Percentiles rank a stretch among this genome's conserved stretches.
Evolutionary conservation across 2,113 vertebrate genomes (phyloP).

Genomic region (Andinoacara biseriatus): DNA sequence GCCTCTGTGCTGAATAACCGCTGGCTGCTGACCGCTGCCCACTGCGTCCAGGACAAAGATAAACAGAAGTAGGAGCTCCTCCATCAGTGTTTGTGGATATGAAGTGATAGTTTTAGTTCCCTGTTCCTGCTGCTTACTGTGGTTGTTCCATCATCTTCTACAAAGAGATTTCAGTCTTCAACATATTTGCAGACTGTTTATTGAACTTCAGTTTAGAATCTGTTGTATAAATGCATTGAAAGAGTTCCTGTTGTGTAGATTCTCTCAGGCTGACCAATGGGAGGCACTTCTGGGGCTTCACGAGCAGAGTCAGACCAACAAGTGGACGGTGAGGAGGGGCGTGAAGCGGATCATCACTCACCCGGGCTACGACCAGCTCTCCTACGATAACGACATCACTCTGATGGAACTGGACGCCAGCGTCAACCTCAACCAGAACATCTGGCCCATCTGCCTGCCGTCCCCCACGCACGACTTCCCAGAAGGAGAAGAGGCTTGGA

Average conservation of each 20-base stretch:
- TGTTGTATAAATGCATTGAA: background rate
- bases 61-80: slow-evolving; percentile 33
- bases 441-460: slow-evolving; percentile 80
- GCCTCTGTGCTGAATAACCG: slow-evolving; percentile 67
- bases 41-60: slow-evolving; percentile 71
- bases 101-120: background rate
- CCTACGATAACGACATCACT: slow-evolving; percentile 66
- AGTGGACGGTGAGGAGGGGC: slow-evolving; percentile 34
- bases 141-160: no score
- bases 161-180: no score
- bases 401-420: background rate
- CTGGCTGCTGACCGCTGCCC: slow-evolving; percentile 80
- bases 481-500: slow-evolving; percentile 65
- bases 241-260: slow-evolving; percentile 38
- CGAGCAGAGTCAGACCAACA: slow-evolving; percentile 71
- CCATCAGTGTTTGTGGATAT: background rate
- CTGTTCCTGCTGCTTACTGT: background rate
- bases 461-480: slow-evolving; percentile 62
- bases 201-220: no score
- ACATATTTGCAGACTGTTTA: no score
- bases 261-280: slow-evolving; percentile 75
- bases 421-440: slow-evolving; percentile 50
- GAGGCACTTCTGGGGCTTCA: slow-evolving; percentile 85
- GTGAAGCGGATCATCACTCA: slow-evolving; percentile 69
- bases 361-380: background rate